These are phyloP conservation scores for Pseudococcus jackbeardsleyi DNA, from an alignment of 2,888 invertebrate genomes.

Conservation along the genomic window DNA sequence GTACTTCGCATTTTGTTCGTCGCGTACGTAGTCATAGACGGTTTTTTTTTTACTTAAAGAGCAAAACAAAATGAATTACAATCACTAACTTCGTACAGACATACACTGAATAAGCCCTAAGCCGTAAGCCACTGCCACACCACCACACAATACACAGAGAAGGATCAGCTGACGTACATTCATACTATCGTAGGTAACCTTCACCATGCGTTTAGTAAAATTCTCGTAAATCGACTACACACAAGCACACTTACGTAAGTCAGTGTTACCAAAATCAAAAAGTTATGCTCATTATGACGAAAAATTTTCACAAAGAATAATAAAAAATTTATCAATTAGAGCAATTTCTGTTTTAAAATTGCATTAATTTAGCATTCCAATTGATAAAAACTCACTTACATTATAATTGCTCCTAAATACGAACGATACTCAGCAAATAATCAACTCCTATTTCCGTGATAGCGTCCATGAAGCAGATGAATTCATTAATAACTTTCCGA, in stretches of 20 bases:
- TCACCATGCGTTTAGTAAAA: conserved; percentile 52
- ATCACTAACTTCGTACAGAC: neutral
- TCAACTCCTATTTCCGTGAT: neutral
- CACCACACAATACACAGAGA: conserved; percentile 2
- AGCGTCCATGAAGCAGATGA: neutral
- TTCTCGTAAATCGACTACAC: neutral
- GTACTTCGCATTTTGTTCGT: conserved; percentile 23
- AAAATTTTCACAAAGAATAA: neutral
- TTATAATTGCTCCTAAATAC: neutral
- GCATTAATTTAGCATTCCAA: neutral
- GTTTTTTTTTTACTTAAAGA: neutral
- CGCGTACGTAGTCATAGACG: conserved; percentile 3
- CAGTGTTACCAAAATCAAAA: conserved; percentile 20
- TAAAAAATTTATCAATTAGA: neutral
- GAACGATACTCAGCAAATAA: neutral
- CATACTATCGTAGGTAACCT: conserved; percentile 34
- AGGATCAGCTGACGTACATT: conserved; percentile 57
- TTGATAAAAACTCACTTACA: neutral
- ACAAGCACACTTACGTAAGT: neutral
- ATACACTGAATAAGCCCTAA: conserved; percentile 10
- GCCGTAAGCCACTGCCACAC: neutral
- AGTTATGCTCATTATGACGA: neutral
- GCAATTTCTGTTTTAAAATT: neutral
- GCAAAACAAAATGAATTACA: conserved; percentile 57
- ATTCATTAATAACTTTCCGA: neutral